Evolutionary conservation across 2,888 invertebrate genomes (phyloP).

Genomic region (Toxonevra muliebris): DNA sequence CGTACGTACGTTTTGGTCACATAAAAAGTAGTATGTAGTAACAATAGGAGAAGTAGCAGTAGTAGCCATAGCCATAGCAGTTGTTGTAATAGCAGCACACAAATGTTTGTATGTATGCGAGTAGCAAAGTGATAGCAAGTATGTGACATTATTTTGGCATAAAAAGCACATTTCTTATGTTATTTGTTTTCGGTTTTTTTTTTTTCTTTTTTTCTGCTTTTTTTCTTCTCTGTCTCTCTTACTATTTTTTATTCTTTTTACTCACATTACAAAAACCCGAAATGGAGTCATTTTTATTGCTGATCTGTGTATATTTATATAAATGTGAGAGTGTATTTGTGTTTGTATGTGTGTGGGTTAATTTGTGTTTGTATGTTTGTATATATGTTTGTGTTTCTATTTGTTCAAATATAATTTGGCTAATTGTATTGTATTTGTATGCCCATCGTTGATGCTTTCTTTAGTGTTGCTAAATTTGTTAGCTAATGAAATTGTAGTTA

Average conservation of each 20-base stretch:
- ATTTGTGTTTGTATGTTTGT: not conserved
- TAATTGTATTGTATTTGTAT: not conserved
- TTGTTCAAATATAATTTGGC: not conserved
- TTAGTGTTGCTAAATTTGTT: not conserved
- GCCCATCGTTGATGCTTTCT: not conserved
- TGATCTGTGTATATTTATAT: not conserved
- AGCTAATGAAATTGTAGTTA: slow-evolving; percentile 16
- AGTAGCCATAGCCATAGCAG: not conserved
- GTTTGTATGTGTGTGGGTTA: not conserved
- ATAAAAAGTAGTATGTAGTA: too few relatives aligned
- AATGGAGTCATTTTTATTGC: not conserved
- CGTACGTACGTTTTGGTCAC: too few relatives aligned
- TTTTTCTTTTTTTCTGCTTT: not conserved
- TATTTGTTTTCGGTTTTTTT: not conserved
- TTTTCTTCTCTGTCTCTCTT: not conserved
- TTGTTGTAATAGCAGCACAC: not conserved
- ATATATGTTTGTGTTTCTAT: not conserved
- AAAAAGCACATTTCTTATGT: slow-evolving; percentile 4
- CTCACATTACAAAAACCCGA: not conserved
- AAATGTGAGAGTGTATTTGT: not conserved
- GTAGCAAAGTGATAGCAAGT: not conserved
- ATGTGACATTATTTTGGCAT: slow-evolving; percentile 11
- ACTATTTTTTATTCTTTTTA: not conserved
- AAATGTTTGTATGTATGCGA: not conserved
- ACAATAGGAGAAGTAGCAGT: not conserved